Evolutionary conservation across 35 echinoderm and acorn worm genomes (phyloP), one percentile per base, ranked within the genome.

Genomic region (Strongylocentrotus purpuratus): DNA sequence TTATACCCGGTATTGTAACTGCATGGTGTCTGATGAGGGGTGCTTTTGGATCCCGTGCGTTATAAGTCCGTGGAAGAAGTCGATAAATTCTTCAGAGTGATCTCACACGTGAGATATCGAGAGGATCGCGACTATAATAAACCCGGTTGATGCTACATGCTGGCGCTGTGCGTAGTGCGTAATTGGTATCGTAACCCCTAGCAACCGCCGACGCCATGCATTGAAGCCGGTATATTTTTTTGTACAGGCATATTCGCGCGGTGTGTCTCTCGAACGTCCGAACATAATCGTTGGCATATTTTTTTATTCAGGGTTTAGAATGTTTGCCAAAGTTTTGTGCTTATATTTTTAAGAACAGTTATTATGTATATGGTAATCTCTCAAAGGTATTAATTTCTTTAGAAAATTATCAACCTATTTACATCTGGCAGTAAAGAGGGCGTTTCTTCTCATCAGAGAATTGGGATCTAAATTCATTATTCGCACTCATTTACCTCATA

Each of bases 121-220:
- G 65, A 78, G 6, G 65, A 22, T 15, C 7, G 65, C 6, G 7
- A 28, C 7, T 78, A 7, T 22, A 78, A 28, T 78, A 8, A 22
- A n/a, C 20, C 65, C 18, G 65, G 25, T 28, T 7, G 20, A 22
- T 14, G 48, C 48, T 55, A 55, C 7, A 9, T 55, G 50, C 50
- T 55, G 65, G 18, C 32, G 45, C 87, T 89, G 32, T 22, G 45
- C 87, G 87, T 20, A 41, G 87, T 89, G 45, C 87, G 87, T 20
- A 25, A 17, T 31, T 89, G 33, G 33, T 89, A 41, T 33, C 87
- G 87, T 89, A 33, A 89, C 87, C 87, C 87, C 17, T 45, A 46
- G 87, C 87, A 89, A 89, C 87, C 87, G 25, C 8, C 45, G 33
- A 89, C 87, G 87, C 87, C 31, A 31, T 89, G 87, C 87, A 33